Evolutionary conservation across 2,888 invertebrate species (phyloP).

Genomic region (Cerceris ruficornis): DNA sequence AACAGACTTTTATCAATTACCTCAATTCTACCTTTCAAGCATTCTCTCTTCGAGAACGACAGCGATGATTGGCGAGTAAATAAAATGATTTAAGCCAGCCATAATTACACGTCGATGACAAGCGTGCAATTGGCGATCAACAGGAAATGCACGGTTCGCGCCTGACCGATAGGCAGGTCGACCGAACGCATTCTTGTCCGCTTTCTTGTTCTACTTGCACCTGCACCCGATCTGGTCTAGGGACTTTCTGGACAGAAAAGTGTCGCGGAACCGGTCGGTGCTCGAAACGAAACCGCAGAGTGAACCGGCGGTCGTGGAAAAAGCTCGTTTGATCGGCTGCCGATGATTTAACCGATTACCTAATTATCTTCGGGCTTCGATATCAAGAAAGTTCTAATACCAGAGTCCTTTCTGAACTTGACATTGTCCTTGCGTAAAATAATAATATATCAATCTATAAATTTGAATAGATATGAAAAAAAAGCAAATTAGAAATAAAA

Average conservation of each 20-base stretch:
- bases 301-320: constrained; percentile 17
- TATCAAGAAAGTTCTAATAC: no score
- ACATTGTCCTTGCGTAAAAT: no score
- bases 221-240: constrained; percentile 58
- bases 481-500: no score
- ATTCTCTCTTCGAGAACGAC: no score
- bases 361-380: no score
- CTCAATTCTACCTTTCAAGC: no score
- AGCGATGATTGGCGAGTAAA: no score
- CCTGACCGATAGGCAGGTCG: constrained; percentile 50
- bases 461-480: no score
- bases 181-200: constrained; percentile 56
- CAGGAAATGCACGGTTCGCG: constrained; percentile 46
- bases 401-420: no score
- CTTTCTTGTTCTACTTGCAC: constrained; percentile 68
- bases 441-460: no score
- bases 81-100: not conserved
- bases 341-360: not conserved
- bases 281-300: constrained; percentile 52
- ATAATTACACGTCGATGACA: constrained; percentile 25
- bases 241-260: constrained; percentile 60
- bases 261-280: constrained; percentile 53
- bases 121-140: constrained; percentile 35
- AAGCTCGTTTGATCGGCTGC: constrained; percentile 8
- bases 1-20: no score